Base-by-base conservation (phyloP, 2,797 vertebrate species). In the Synanceia verrucosa region DNA sequence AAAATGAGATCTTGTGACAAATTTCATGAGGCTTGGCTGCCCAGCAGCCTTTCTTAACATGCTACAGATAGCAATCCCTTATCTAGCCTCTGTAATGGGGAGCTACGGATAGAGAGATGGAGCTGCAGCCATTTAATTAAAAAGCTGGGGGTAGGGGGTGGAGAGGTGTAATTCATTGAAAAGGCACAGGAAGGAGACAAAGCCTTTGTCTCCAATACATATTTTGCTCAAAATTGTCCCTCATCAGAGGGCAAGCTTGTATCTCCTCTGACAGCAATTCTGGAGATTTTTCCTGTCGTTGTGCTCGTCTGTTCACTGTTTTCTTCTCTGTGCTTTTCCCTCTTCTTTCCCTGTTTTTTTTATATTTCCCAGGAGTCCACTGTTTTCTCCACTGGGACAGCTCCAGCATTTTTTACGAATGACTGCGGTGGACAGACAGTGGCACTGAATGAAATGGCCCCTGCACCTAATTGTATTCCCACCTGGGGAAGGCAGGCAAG, bases 41-140 rank as follows among this genome's bases (percentile, higher is more conserved):
- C 94, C 94, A 94, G 94, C 92, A 94, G 94, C 93, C 93, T 94
- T 94, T 94, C 94, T 95, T 95, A 95, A 94, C 95, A 94, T 94
- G 94, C 94, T 94, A 94, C 94, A 95, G 95, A 95, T 95, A 95
- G 94, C 93, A 92, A 95, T 95, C 94, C 94, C 94, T 95, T 95
- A 95, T 95, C 95, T 94, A 94, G 92, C 92, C 94, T 91, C 94
- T 94, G 95, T 94, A 95, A 95, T 95, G 94, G 94, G 94, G 93
- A 95, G 92, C 94, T 92, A 94, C 90, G 93, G 94, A 95, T 94
- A 93, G 93, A 93, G 94, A 95, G 94, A 95, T 94, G 94, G 94
- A 95, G 95, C 95, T 91, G 94, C 94, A 96, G 95, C 96, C 96
- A 96, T 97, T 97, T 96, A 96, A 97, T 97, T 96, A 97, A 96